Evolutionary conservation across 2,888 invertebrate genomes (phyloP).

Genomic region (Lasioglossum lativentre): DNA sequence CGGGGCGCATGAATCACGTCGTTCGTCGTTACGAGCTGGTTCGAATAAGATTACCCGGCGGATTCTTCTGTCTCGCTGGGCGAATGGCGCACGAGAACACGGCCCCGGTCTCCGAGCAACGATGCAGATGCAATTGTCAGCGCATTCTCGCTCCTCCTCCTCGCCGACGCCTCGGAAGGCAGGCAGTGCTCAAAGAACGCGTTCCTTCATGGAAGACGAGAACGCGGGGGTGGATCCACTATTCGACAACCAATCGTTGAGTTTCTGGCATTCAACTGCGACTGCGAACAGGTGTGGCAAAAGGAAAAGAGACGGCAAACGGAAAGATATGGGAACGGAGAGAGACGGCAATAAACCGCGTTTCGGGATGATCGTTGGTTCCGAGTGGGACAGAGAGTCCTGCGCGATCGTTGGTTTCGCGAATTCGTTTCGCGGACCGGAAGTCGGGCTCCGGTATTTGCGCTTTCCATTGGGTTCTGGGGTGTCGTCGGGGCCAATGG

Average conservation of each 20-base stretch:
- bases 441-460: conserved; percentile 79
- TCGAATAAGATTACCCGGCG: neutral
- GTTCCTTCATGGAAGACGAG: conserved; percentile 50
- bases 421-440: conserved; percentile 74
- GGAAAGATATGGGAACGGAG: neutral
- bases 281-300: conserved; percentile 69
- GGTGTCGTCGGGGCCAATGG: conserved; percentile 83
- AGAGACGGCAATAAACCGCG: conserved; percentile 46
- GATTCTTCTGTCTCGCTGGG: conserved; percentile 4
- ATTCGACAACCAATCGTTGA: conserved; percentile 78
- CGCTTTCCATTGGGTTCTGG: conserved; percentile 83
- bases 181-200: conserved; percentile 17
- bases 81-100: neutral
- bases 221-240: conserved; percentile 6
- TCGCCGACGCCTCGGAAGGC: conserved; percentile 2
- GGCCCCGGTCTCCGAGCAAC: conserved; percentile 55
- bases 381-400: conserved; percentile 52
- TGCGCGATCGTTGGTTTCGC: conserved; percentile 71
- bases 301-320: conserved; percentile 35
- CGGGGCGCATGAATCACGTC: neutral
- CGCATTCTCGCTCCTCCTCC: conserved; percentile 36
- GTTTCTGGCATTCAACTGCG: conserved; percentile 80
- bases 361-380: conserved; percentile 49
- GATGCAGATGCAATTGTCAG: conserved; percentile 10
- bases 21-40: neutral